A percentile compares a stretch with the other conserved stretches of the same genome.
phyloP scores from a whole-genome alignment of 2,888 invertebrate species.

The Didymodactylos carnosus region DNA sequence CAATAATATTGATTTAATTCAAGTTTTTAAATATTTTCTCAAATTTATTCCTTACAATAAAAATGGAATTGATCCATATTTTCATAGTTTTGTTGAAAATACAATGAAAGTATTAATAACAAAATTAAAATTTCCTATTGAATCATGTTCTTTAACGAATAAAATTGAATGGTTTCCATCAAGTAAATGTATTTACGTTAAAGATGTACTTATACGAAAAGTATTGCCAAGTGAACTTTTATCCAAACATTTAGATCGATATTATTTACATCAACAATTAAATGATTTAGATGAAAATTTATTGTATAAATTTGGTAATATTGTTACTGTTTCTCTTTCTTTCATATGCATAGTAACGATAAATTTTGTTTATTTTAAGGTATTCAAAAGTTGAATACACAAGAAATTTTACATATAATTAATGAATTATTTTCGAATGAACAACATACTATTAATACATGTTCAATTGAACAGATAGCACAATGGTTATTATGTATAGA shows the following conservation, averaged over 20 bases:
- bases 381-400: slow-evolving; percentile 24
- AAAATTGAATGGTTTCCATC: neutral
- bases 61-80: neutral
- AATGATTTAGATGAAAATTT: too few relatives aligned
- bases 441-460: neutral
- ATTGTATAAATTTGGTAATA: too few relatives aligned
- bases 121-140: neutral
- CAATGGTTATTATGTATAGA: neutral
- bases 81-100: neutral
- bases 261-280: neutral
- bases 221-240: neutral
- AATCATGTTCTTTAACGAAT: neutral
- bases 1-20: neutral
- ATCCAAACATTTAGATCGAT: neutral
- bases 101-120: neutral
- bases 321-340: too few relatives aligned
- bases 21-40: neutral
- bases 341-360: slow-evolving; percentile 21
- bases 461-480: neutral
- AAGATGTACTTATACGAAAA: neutral
- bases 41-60: neutral
- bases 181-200: neutral
- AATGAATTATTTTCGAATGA: slow-evolving; percentile 17
- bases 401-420: slow-evolving; percentile 26
- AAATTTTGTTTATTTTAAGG: slow-evolving; percentile 24